Evolutionary conservation across 2,113 vertebrate genomes (phyloP).

Genomic region (Anser brachyrhynchus): DNA sequence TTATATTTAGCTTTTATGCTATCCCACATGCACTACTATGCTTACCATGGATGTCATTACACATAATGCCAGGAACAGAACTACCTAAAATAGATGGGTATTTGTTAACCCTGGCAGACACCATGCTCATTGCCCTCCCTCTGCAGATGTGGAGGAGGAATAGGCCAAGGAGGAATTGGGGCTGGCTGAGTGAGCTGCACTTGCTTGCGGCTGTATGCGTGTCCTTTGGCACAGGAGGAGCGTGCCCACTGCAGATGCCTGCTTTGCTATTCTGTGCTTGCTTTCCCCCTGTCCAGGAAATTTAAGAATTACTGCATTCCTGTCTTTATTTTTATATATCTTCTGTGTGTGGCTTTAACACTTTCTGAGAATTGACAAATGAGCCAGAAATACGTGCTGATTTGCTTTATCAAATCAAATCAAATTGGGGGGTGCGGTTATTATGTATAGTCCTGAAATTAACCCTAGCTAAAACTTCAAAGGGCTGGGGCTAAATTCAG

Average conservation of each 20-base stretch:
- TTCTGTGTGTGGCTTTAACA: not conserved
- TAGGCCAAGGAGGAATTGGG: not conserved
- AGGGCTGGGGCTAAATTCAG: not conserved
- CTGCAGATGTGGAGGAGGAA: not conserved
- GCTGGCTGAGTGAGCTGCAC: not conserved
- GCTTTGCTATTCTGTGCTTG: not conserved
- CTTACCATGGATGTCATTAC: not conserved
- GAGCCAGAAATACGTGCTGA: not conserved
- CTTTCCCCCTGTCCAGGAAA: not conserved
- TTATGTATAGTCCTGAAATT: not conserved
- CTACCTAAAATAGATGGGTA: not conserved
- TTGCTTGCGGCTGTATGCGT: not conserved
- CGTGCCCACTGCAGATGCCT: not conserved
- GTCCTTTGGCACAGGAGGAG: not conserved
- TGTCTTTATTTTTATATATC: not conserved
- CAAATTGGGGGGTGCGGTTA: not conserved
- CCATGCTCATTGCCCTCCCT: rapidly evolving
- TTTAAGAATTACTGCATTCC: not conserved
- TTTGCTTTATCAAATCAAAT: not conserved
- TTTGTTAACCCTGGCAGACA: not conserved
- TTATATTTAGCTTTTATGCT: not conserved
- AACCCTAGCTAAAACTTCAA: not conserved
- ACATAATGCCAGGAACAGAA: rapidly evolving
- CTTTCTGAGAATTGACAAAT: not conserved
- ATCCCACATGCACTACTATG: not conserved